A percentile compares a stretch with the other conserved stretches of the same genome.
These are phyloP conservation scores for Prochilodus magdalenae DNA, from an alignment of 2,113 vertebrate species.

Conservation along the genomic window DNA sequence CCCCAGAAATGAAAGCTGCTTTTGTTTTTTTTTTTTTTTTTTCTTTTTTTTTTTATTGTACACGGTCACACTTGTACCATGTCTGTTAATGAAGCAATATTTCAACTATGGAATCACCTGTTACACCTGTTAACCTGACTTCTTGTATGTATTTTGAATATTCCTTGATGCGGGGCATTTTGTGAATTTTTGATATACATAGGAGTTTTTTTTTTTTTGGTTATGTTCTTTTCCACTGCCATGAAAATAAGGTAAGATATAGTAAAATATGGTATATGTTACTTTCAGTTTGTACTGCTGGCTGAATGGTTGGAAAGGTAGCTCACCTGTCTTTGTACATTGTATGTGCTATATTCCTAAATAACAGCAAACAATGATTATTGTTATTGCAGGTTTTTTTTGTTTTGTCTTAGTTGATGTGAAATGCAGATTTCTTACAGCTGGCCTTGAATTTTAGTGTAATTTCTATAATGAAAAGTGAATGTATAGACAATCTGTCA, in stretches of 20 bases:
- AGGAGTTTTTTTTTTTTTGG: slow-evolving; percentile 55
- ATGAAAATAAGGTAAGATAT: too few species aligned
- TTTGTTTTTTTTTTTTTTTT: slow-evolving; percentile 17
- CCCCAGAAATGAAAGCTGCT: not conserved
- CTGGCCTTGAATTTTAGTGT: slow-evolving; percentile 74
- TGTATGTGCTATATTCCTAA: slow-evolving; percentile 63
- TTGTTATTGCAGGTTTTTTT: slow-evolving; percentile 37
- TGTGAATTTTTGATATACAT: slow-evolving; percentile 76
- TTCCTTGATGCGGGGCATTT: slow-evolving; percentile 79
- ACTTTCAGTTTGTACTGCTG: slow-evolving; percentile 68
- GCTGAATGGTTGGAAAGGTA: slow-evolving; percentile 61
- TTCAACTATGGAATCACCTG: slow-evolving; percentile 53
- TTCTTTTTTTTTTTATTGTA: slow-evolving; percentile 8
- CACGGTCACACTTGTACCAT: slow-evolving; percentile 39
- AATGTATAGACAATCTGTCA: slow-evolving; percentile 83
- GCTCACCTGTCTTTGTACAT: slow-evolving; percentile 57
- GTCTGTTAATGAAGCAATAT: slow-evolving; percentile 71
- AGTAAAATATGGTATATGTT: too few species aligned
- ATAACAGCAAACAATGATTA: slow-evolving; percentile 46
- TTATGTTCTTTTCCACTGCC: slow-evolving; percentile 65
- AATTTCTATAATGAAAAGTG: slow-evolving; percentile 66
- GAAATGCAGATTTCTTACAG: slow-evolving; percentile 72
- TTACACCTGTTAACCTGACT: slow-evolving; percentile 60
- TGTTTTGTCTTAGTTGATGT: slow-evolving; percentile 58
- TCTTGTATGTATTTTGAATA: slow-evolving; percentile 77